Evolutionary conservation across 2,888 invertebrate genomes (phyloP).

Genomic region (Pandemis cinnamomeana): DNA sequence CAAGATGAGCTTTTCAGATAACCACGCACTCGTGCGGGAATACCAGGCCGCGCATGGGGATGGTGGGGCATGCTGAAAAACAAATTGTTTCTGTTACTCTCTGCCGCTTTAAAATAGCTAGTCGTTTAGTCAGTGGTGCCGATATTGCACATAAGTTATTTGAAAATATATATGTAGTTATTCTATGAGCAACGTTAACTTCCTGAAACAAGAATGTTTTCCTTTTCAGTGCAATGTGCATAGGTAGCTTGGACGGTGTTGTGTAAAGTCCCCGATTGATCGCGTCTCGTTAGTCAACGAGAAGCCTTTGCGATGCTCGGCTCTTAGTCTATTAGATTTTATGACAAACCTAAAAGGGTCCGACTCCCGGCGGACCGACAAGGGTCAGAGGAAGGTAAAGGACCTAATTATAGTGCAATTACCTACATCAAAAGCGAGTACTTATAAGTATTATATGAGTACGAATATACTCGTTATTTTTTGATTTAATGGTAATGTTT

Average conservation of each 20-base stretch:
- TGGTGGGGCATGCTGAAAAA: slow-evolving; percentile 86
- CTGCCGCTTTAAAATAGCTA: neutral
- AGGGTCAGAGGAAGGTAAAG: slow-evolving; percentile 1
- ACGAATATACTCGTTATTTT: neutral
- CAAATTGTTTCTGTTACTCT: slow-evolving; percentile 42
- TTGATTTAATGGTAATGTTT: neutral
- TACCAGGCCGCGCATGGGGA: slow-evolving; percentile 71
- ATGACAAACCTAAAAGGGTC: slow-evolving; percentile 7
- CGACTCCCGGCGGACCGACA: neutral
- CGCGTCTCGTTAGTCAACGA: neutral
- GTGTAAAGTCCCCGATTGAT: neutral
- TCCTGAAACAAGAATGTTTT: neutral
- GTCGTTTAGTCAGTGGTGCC: neutral
- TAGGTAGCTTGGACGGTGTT: neutral
- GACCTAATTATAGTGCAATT: slow-evolving; percentile 2
- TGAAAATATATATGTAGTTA: neutral
- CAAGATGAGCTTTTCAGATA: slow-evolving; percentile 76
- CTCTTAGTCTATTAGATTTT: slow-evolving; percentile 3
- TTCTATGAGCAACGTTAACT: neutral
- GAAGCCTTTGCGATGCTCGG: neutral
- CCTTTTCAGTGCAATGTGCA: neutral
- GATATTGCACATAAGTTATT: no score
- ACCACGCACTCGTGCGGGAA: slow-evolving; percentile 89
- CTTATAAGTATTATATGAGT: no score
- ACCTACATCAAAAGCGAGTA: neutral